Conservation (phyloP, 2,888 invertebrate species). For the Xanthorhoe designata region DNA sequence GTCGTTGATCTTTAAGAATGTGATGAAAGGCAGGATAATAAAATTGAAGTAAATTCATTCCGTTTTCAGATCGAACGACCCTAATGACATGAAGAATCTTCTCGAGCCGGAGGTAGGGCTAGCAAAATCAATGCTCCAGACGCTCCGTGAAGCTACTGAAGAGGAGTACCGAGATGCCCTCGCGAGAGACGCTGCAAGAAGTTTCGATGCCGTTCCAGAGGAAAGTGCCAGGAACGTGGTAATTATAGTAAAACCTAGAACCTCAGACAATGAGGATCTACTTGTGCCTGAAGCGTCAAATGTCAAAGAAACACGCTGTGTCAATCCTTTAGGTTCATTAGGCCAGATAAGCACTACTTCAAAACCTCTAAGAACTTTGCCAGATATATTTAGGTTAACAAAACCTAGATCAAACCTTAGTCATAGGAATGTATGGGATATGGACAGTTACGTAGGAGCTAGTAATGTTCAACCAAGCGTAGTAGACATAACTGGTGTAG, state of each 20-base stretch:
- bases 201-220: constrained; percentile 52
- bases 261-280: constrained; percentile 43
- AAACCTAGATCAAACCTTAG: constrained; percentile 42
- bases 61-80: constrained; percentile 53
- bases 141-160: constrained; percentile 72
- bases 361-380: constrained; percentile 47
- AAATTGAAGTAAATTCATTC: background rate
- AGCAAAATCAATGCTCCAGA: constrained; percentile 74
- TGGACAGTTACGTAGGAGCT: constrained; percentile 60
- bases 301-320: constrained; percentile 59
- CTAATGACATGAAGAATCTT: constrained; percentile 66
- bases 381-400: constrained; percentile 51
- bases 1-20: no score
- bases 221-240: constrained; percentile 61
- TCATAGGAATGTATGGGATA: constrained; percentile 53
- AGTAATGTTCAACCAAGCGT: constrained; percentile 60
- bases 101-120: constrained; percentile 76
- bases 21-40: no score
- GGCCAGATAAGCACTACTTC: constrained; percentile 39
- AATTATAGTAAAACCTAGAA: constrained; percentile 61
- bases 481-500: constrained; percentile 27
- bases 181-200: constrained; percentile 69
- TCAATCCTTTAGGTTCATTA: constrained; percentile 52
- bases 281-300: constrained; percentile 61
- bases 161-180: constrained; percentile 75